Evolutionary conservation across 2,888 invertebrate species (phyloP).

Genomic region (Strigamia transsilvanica): DNA sequence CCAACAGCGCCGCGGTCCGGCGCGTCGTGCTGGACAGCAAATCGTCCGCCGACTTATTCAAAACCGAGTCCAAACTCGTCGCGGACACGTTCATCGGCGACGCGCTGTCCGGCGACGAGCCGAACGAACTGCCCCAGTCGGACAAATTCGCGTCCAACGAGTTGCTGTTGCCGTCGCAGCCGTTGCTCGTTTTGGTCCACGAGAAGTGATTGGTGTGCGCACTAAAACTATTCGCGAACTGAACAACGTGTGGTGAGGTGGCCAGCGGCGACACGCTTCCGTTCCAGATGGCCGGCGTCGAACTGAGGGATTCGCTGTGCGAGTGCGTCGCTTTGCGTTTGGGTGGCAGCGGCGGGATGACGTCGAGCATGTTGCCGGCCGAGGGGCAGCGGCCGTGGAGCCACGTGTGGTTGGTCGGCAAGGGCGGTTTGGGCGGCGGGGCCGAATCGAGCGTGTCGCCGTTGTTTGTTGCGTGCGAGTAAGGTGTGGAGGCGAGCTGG

Average conservation of each 20-base stretch:
- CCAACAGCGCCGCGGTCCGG: neutral
- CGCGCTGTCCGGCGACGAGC: constrained; percentile 57
- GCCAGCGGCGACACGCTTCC: constrained; percentile 14
- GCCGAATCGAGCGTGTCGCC: constrained; percentile 53
- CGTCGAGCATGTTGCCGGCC: constrained; percentile 39
- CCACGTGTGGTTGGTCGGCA: constrained; percentile 68
- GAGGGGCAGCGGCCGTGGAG: constrained; percentile 31
- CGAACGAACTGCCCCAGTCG: constrained; percentile 57
- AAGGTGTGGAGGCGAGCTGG: neutral
- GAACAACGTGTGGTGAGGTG: constrained; percentile 22
- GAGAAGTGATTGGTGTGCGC: neutral
- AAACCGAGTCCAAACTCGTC: constrained; percentile 85
- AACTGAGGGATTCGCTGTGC: neutral
- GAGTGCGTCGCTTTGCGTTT: constrained; percentile 18
- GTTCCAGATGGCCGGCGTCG: constrained; percentile 8
- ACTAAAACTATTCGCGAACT: constrained; percentile 7
- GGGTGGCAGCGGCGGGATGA: constrained; percentile 53
- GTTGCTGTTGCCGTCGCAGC: neutral
- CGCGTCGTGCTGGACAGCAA: constrained; percentile 53
- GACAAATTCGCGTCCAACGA: constrained; percentile 40
- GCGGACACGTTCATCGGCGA: constrained; percentile 67
- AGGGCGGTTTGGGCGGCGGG: constrained; percentile 88
- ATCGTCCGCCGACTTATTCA: constrained; percentile 76
- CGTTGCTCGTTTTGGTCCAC: neutral
- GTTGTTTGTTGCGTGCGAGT: neutral